Percentiles rank a stretch among this genome's conserved stretches.
These are phyloP conservation scores for Macrobrachium rosenbergii DNA, from an alignment of 1,140 invertebrate species.

Conservation along the genomic window DNA sequence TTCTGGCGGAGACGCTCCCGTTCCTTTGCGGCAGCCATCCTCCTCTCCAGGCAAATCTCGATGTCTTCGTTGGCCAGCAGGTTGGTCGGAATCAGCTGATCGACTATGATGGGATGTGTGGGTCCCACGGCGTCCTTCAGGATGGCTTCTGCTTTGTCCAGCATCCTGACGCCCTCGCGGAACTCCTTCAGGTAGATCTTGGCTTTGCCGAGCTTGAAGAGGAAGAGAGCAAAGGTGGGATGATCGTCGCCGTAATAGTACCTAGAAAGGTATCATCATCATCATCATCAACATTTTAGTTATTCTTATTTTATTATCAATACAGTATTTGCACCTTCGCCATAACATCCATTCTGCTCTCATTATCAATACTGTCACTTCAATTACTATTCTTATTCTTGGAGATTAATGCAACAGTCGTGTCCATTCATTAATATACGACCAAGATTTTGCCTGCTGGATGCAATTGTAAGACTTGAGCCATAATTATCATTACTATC, in stretches of 20 bases:
- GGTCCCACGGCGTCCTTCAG: conserved; percentile 38
- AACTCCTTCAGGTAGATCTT: conserved; percentile 52
- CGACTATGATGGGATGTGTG: conserved; percentile 38
- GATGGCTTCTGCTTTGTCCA: conserved; percentile 35
- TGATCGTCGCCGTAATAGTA: conserved; percentile 35
- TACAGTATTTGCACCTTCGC: neutral
- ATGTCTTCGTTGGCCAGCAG: conserved; percentile 61
- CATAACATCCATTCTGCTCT: neutral
- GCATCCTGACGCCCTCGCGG: conserved; percentile 3
- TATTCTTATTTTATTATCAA: no score
- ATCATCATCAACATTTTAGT: neutral
- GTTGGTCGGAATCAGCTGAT: conserved; percentile 32
- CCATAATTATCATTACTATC: no score
- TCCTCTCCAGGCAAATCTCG: conserved; percentile 54
- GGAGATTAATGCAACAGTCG: no score
- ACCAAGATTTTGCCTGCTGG: no score
- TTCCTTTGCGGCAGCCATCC: conserved; percentile 28
- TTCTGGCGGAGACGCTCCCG: neutral
- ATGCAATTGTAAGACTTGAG: no score
- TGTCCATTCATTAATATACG: no score
- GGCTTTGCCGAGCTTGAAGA: conserved; percentile 39
- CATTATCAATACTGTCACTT: neutral
- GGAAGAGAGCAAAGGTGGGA: conserved; percentile 30
- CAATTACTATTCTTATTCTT: no score
- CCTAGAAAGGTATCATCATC: neutral